Evolutionary conservation across 2,888 invertebrate genomes (phyloP), one percentile per base, ranked within the genome.

Genomic region (Homarus gammarus): DNA sequence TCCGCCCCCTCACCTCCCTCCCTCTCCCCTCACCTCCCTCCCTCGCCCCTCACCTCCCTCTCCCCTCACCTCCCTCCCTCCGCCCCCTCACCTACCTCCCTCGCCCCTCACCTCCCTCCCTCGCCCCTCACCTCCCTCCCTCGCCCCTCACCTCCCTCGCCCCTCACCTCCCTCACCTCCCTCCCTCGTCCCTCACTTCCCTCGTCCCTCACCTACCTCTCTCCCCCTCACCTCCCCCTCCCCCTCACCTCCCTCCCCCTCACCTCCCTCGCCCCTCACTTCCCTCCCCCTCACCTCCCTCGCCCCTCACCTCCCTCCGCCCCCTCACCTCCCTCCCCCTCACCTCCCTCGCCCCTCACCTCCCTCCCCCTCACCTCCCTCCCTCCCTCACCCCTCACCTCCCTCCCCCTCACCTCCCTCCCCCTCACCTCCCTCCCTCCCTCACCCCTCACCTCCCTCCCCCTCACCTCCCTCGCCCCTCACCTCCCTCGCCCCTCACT

Each of bases 391-490:
- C n/a, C n/a, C n/a, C n/a, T n/a, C n/a, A n/a, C n/a, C n/a, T n/a
- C n/a, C n/a, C n/a, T n/a, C n/a, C n/a, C n/a, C n/a, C n/a, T n/a
- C 44, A 44, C 12, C 44, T 12, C 12, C 44, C 5, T 18, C 6
- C n/a, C 31, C 68, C 8, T 18, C n/a, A 31, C n/a, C 3, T 6
- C n/a, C 31, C n/a, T 68, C 5, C 31, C 27, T 31, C 27, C 33
- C 38, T 18, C 12, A 56, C 38, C 27, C 8, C 5, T 75, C 75
- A n/a, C n/a, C 38, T 75, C n/a, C 22, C 40, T 75, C 38, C 12
- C 31, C 73, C 31, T 73, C 31, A 31, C 73, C 73, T 73, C 73
- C 73, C 73, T 36, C 73, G n/a, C 38, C 75, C 22, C 75, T 75
- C 75, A n/a, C 38, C n/a, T 75, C 75, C 38, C 40, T 75, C 18